Evolutionary conservation across 2,888 invertebrate species (phyloP).

Genomic region (Tachystola acroxantha): DNA sequence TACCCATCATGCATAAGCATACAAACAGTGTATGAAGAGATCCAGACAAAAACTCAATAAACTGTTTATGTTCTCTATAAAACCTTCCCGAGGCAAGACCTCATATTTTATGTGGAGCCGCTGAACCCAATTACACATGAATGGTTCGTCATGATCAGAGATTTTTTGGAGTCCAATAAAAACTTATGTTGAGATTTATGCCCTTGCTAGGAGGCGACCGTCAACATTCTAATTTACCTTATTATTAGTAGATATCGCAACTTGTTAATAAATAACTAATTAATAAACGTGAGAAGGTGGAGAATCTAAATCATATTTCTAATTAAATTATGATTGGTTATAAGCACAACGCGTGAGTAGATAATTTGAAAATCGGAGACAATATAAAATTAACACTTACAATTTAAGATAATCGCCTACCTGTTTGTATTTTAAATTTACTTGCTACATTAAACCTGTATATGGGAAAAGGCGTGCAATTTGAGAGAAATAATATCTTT

Average conservation of each 20-base stretch:
- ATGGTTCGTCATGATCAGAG: slow-evolving; percentile 72
- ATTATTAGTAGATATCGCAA: slow-evolving; percentile 51
- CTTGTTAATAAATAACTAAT: slow-evolving; percentile 48
- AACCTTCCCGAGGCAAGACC: slow-evolving; percentile 57
- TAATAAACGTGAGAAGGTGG: slow-evolving; percentile 17
- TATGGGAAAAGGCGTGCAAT: slow-evolving; percentile 16
- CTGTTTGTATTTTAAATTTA: slow-evolving; percentile 24
- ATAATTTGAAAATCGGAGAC: too few species aligned
- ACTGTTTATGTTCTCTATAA: slow-evolving; percentile 73
- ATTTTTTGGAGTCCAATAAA: slow-evolving; percentile 66
- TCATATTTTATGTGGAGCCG: slow-evolving; percentile 70
- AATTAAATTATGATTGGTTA: slow-evolving; percentile 4
- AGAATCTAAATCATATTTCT: background rate
- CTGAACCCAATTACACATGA: slow-evolving; percentile 72
- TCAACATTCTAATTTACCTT: slow-evolving; percentile 48
- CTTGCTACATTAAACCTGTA: slow-evolving; percentile 27
- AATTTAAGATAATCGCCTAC: too few species aligned
- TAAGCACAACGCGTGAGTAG: too few species aligned
- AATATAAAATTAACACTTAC: too few species aligned
- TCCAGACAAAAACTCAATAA: slow-evolving; percentile 64
- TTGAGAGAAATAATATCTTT: slow-evolving; percentile 25
- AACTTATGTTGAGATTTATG: slow-evolving; percentile 61
- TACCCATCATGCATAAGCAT: slow-evolving; percentile 13
- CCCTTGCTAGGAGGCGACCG: slow-evolving; percentile 43
- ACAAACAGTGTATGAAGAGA: slow-evolving; percentile 40